Evolutionary conservation across 2,797 vertebrate species (phyloP).

Genomic region (Tapirus indicus): DNA sequence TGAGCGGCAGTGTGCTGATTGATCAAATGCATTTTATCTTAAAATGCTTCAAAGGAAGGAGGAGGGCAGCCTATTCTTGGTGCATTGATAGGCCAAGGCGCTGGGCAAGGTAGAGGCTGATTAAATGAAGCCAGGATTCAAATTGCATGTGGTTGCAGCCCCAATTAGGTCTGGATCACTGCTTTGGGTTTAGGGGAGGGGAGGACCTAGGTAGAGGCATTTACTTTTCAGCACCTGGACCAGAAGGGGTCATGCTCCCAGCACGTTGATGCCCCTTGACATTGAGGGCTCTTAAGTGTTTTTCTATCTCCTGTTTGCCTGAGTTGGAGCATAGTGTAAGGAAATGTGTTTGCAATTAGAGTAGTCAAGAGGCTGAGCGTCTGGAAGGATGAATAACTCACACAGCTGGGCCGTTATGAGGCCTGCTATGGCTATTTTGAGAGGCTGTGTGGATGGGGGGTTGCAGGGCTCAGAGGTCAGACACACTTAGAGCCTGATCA

Average conservation of each 20-base stretch:
- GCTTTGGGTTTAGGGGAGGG: not conserved
- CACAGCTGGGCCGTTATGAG: not conserved
- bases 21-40: not conserved
- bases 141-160: not conserved
- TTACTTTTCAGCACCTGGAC: not conserved
- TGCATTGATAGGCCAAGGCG: not conserved
- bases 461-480: not conserved
- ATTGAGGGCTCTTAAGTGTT: not conserved
- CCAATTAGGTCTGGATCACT: not conserved
- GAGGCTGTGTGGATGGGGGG: not conserved
- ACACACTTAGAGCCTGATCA: not conserved
- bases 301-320: slow-evolving; percentile 3
- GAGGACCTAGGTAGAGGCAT: not conserved
- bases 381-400: not conserved
- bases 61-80: not conserved
- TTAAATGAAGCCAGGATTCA: not conserved
- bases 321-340: not conserved
- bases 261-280: not conserved
- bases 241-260: not conserved
- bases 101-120: not conserved
- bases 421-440: not conserved
- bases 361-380: not conserved
- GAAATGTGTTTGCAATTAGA: slow-evolving; percentile 19
- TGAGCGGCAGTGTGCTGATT: not conserved
- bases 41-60: slow-evolving; percentile 12